Base-by-base conservation (phyloP, 2,113 vertebrate species). In the Bubo scandiacus region DNA sequence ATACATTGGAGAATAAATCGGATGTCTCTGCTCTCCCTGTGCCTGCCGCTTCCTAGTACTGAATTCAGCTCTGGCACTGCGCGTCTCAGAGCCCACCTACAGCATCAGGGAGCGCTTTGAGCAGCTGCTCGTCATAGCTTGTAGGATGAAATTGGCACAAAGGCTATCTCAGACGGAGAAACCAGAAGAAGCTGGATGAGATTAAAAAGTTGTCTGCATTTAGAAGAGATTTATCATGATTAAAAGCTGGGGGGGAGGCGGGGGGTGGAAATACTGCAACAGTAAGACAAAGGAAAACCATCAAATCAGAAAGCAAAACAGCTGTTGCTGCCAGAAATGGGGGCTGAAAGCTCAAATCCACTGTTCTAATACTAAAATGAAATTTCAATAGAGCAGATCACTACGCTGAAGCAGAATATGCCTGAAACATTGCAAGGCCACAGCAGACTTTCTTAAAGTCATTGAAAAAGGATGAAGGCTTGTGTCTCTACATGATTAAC, bases 1-100 rank as follows among this genome's bases (percentile, higher is more conserved):
- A 74, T 11, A 4, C 43, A 26, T 0, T 8, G 38, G 58, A 6
- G 34, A 82, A 91, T 54, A 93, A 86, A 94, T 86, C 0, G 3
- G 79, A 63, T 93, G 78, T 67, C 47, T 93, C 96, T 63, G 92
- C 86, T 73, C 72, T 71, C 71, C 68, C 78, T 68, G 95, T 89
- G 96, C 95, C 94, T 94, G 95, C 52, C 83, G 0, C 96, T 88
- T 88, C 96, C 94, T 93, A 70, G 96, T 12, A 97, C 96, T 2
- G 71, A 62, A 54, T 68, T 61, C 81, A 65, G 92, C 82, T 90
- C 90, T 74, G 63, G 88, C 88, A n/a, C 78, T 23, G 54, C 0
- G 3, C 4, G 17, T 45, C 71, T 86, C 68, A 4, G 88, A 93
- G 80, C 88, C 92, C 83, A 94, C 96, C 88, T 93, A 67, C 80